Evolutionary conservation across 2,113 vertebrate species (phyloP).

Genomic region (Coracopsis vasa): DNA sequence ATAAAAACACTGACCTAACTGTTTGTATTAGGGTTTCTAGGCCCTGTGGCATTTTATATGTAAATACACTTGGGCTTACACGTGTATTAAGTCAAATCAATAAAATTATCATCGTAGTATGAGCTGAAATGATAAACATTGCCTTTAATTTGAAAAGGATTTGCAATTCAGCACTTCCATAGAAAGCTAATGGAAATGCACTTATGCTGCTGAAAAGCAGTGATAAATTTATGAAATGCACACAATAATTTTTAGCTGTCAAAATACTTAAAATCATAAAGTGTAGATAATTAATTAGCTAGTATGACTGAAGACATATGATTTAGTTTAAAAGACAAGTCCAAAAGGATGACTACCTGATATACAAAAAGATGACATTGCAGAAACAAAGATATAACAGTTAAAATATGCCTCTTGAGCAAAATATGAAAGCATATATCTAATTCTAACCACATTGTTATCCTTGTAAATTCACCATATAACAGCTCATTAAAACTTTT

Average conservation of each 20-base stretch:
- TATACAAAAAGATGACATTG: background rate
- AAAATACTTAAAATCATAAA: conserved; percentile 55
- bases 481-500: background rate
- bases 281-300: conserved; percentile 14
- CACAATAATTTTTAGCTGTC: conserved; percentile 34
- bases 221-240: conserved; percentile 63
- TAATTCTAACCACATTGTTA: background rate
- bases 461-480: background rate
- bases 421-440: background rate
- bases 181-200: conserved; percentile 63
- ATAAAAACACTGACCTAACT: conserved; percentile 57
- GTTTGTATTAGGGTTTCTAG: conserved; percentile 20
- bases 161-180: conserved; percentile 46
- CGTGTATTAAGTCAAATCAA: conserved; percentile 57
- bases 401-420: background rate
- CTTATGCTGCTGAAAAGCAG: conserved; percentile 30
- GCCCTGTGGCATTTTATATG: conserved; percentile 39
- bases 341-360: background rate
- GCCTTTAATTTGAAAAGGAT: conserved; percentile 46
- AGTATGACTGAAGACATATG: background rate
- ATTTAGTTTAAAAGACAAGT: background rate
- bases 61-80: conserved; percentile 48
- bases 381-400: background rate
- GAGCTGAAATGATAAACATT: conserved; percentile 24
- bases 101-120: conserved; percentile 54